Evolutionary conservation across 2,113 vertebrate genomes (phyloP), one percentile per base, ranked within the genome.

Genomic region (Dolichallabes microphthalmus): DNA sequence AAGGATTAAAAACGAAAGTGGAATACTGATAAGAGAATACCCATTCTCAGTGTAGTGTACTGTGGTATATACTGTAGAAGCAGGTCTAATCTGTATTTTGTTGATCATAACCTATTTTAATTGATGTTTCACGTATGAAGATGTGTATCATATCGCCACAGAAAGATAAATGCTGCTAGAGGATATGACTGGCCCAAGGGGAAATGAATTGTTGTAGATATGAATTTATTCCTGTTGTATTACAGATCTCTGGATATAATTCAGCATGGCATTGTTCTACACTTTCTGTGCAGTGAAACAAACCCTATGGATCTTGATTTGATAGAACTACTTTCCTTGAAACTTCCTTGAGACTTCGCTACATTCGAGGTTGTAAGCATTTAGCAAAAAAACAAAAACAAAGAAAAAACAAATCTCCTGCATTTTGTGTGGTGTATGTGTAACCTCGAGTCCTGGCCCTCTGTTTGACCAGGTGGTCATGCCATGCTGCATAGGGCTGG

Each of bases 401-500:
- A 35, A 35, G 32, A 2, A 35, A 35, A 35, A 3, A 27, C 35
- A 27, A 27, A n/a, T 63, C n/a, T 55, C 19, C 14, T 55, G 30
- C 10, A 35, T 77, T 39, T 25, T 3, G 14, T 52, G 71, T 55
- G 61, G 55, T 84, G 13, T 2, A 55, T 68, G 55, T 57, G 39
- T 77, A 27, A 20, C 25, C 17, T 35, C 1, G 15, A 32, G 73
- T 75, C 58, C 58, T 45, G n/a, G 78, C 68, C 63, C 55, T 55
- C 78, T 63, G 68, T 73, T 81, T 50, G 74, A 74, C 82, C 87
- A 86, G 85, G 85, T 88, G 85, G 82, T 77, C 27, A 60, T 64
- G 82, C 85, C 82, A 84, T 88, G 53, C 61, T 88, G 87, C 77
- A 66, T 52, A 73, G 64, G 66, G 69, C 71, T 84, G 87, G 82